phyloP scores from a whole-genome alignment of 2,888 invertebrate genomes.

The Mesorhabditis spiculigera region DNA sequence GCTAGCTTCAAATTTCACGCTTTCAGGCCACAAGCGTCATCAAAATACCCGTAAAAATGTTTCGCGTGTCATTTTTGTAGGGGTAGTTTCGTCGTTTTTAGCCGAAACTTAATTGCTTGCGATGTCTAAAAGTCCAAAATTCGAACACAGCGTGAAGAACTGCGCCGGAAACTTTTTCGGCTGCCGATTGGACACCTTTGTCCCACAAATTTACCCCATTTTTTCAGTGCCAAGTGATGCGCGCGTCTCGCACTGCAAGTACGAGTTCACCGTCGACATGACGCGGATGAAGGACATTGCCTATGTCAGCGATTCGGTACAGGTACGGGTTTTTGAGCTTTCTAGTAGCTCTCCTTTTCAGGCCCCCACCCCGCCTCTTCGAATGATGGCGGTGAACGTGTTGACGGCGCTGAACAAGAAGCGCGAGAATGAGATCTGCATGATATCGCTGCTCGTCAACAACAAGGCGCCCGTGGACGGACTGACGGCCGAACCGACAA shows the following conservation, averaged over 20 bases:
- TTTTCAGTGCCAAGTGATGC: constrained; percentile 23
- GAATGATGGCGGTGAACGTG: constrained; percentile 35
- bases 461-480: constrained; percentile 25
- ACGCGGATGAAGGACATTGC: constrained; percentile 30
- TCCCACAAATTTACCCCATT: neutral
- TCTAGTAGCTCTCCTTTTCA: neutral
- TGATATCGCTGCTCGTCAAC: constrained; percentile 39
- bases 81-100: too few species aligned
- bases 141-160: too few species aligned
- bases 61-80: too few species aligned
- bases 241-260: constrained; percentile 33
- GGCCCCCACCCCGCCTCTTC: constrained; percentile 17
- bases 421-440: constrained; percentile 44
- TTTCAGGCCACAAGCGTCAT: too few species aligned
- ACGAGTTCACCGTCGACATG: constrained; percentile 43
- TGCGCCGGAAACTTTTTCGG: too few species aligned
- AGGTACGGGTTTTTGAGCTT: neutral
- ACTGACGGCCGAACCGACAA: constrained; percentile 25
- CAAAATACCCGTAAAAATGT: too few species aligned
- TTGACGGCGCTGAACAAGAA: constrained; percentile 34
- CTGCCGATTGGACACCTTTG: neutral
- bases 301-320: constrained; percentile 15
- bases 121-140: too few species aligned
- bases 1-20: too few species aligned
- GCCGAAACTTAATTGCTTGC: too few species aligned